Evolutionary conservation across 2,888 invertebrate genomes (phyloP).

Genomic region (Pasiphila rectangulata): DNA sequence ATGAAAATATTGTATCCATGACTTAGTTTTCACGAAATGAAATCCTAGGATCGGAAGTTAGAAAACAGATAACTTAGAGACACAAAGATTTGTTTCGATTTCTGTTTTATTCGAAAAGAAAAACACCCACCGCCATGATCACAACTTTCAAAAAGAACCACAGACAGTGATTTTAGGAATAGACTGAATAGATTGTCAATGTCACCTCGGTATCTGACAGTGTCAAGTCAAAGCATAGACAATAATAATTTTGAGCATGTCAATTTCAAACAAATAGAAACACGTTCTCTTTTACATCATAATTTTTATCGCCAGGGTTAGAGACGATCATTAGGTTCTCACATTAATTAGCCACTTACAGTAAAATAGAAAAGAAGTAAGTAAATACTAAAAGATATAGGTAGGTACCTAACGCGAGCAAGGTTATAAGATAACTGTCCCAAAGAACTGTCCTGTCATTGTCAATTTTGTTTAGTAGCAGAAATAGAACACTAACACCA

Average conservation of each 20-base stretch:
- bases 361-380: no score
- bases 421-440: no score
- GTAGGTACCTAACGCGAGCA: no score
- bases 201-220: background rate
- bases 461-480: no score
- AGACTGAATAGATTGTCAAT: conserved; percentile 20
- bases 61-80: conserved; percentile 5
- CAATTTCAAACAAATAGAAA: background rate
- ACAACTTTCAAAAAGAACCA: conserved; percentile 64
- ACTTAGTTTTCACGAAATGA: conserved; percentile 7
- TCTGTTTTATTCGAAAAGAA: conserved; percentile 44
- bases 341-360: no score
- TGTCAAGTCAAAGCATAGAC: conserved; percentile 6
- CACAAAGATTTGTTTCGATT: conserved; percentile 60
- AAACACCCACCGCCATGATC: conserved; percentile 78
- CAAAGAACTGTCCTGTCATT: no score
- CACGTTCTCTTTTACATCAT: background rate
- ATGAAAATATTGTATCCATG: conserved; percentile 37
- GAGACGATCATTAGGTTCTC: no score
- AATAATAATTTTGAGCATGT: background rate
- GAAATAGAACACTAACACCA: no score
- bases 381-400: no score
- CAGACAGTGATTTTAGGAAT: conserved; percentile 20
- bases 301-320: no score
- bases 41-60: background rate